Evolutionary conservation across 2,113 vertebrate genomes (phyloP), one percentile per base, ranked within the genome.

Genomic region (Lipotes vexillifer): DNA sequence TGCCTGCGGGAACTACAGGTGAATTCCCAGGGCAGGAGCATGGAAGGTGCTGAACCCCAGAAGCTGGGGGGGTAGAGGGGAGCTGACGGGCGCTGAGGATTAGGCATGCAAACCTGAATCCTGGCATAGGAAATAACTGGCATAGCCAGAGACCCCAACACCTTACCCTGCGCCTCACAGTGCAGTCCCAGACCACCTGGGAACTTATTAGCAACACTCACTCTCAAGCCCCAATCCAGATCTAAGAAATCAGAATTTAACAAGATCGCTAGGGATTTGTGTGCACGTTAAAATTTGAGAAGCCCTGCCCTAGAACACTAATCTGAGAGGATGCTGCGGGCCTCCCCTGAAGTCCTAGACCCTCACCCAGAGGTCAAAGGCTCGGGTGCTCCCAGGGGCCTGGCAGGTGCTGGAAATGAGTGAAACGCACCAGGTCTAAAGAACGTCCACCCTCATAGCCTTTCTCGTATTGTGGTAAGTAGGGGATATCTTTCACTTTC

Each of bases 1-100:
- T 99, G 99, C 88, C 96, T 99, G 77, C 97, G 0, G 92, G 98
- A 99, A 78, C 98, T 99, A 66, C 99, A 99, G 99, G 99, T 99
- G 96, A 9, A 63, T 90, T 49, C 66, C 36, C 7, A 0, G 0
- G 1, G 6, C 0, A 0, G 88, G 87, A 46, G 6, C 71, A 8
- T 10, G 20, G 61, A 12, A 36, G 57, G 27, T 10, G 3, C 71
- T 20, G 13, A 80, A 15, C 12, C n/a, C 68, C 33, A 1, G 77
- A 80, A 44, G 23, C 6, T 2, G 25, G 65, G n/a, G n/a, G 63
- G 75, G 57, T 2, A 36, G 13, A 49, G 20, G n/a, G 85, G 14
- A 29, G 57, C 59, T 14, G 13, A 23, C 0, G 2, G 65, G 38
- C 65, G 46, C 46, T 31, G 81, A 68, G 55, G 81, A 0, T 55